Conservation (phyloP, 2,888 invertebrate species). For the Pegoplata infirma region DNA sequence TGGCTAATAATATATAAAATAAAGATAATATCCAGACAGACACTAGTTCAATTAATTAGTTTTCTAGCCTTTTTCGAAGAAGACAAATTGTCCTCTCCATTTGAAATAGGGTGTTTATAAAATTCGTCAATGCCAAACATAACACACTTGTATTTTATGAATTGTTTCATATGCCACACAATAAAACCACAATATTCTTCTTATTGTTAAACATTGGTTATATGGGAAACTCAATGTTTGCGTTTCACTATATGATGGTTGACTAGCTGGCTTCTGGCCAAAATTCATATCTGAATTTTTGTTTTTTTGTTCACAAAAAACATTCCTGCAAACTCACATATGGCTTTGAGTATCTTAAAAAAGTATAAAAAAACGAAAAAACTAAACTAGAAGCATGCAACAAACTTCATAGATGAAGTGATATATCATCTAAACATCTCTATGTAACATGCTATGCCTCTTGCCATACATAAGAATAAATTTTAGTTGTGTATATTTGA, state of each 20-base stretch:
- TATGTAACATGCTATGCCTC: too few species aligned
- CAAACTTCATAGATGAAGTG: slow-evolving; percentile 33
- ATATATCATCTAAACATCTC: slow-evolving; percentile 24
- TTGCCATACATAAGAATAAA: not conserved
- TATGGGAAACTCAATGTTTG: slow-evolving; percentile 1
- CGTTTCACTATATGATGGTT: not conserved
- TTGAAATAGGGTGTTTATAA: too few species aligned
- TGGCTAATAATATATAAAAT: too few species aligned
- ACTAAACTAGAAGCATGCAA: not conserved
- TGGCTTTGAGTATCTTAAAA: not conserved
- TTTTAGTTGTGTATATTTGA: not conserved
- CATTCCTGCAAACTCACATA: not conserved
- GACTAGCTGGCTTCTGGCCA: not conserved
- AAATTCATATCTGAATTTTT: not conserved
- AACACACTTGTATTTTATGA: too few species aligned
- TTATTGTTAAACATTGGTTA: slow-evolving; percentile 33
- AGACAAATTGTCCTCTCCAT: too few species aligned
- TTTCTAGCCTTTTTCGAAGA: too few species aligned
- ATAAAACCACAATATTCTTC: slow-evolving; percentile 26
- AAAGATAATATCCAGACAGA: too few species aligned
- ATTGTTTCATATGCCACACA: slow-evolving; percentile 17
- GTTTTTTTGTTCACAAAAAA: too few species aligned
- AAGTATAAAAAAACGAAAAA: too few species aligned
- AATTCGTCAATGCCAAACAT: too few species aligned
- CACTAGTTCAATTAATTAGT: too few species aligned